Evolutionary conservation across 2,888 invertebrate genomes (phyloP).

Genomic region (Hetaerina titia): DNA sequence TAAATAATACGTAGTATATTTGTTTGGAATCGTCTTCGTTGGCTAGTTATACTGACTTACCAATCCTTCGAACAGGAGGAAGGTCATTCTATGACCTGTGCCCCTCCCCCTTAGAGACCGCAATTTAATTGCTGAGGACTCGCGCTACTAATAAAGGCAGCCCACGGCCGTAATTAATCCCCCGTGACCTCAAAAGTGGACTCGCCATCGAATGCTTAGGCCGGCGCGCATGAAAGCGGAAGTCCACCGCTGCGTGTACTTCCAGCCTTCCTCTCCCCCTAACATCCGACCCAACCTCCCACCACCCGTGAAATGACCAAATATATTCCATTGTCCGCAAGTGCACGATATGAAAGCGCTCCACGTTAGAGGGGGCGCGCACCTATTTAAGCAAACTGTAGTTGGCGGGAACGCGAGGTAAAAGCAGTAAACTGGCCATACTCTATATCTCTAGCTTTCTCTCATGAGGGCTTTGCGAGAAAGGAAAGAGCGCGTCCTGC

Average conservation of each 20-base stretch:
- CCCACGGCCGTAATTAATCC: background rate
- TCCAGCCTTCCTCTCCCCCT: background rate
- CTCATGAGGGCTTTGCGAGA: no score
- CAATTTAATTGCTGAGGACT: background rate
- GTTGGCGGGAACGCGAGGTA: no score
- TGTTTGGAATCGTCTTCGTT: no score
- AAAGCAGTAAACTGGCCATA: no score
- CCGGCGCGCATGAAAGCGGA: background rate
- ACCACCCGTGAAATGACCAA: background rate
- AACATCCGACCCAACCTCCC: background rate
- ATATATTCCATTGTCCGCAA: background rate
- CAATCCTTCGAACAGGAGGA: no score
- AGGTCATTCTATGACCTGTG: no score
- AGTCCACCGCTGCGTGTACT: background rate
- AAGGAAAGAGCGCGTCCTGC: no score
- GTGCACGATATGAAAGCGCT: background rate
- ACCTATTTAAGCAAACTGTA: background rate
- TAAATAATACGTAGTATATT: no score
- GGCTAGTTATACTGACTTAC: no score
- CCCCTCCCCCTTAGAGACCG: no score
- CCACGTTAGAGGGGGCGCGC: background rate
- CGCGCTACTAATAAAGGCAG: background rate
- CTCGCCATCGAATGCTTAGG: background rate
- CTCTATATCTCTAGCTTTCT: no score
- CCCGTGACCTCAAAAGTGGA: background rate